Evolutionary conservation across 1,140 invertebrate genomes (phyloP).

Genomic region (Arion vulgaris): DNA sequence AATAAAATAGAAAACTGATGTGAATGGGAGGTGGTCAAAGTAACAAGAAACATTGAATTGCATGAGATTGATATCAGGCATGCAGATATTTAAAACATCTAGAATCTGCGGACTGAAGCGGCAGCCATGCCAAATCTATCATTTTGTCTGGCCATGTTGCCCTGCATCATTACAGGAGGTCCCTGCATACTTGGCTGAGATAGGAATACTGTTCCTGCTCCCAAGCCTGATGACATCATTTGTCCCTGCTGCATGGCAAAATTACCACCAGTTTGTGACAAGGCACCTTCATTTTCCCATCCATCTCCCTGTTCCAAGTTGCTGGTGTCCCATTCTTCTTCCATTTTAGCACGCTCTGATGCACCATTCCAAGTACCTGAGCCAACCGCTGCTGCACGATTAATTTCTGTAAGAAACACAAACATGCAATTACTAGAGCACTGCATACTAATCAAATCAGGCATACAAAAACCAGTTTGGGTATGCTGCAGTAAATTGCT

Average conservation of each 20-base stretch:
- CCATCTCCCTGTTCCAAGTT: slow-evolving; percentile 22
- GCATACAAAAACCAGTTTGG: too few species aligned
- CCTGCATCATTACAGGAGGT: slow-evolving; percentile 20
- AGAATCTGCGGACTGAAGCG: slow-evolving; percentile 26
- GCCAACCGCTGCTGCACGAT: background rate
- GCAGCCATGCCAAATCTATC: slow-evolving; percentile 31
- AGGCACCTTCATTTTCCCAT: slow-evolving; percentile 20
- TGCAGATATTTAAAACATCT: background rate
- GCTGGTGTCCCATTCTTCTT: background rate
- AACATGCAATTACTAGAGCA: too few species aligned
- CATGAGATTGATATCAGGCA: background rate
- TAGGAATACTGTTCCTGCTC: slow-evolving; percentile 25
- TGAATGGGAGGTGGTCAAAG: too few species aligned
- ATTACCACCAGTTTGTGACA: slow-evolving; percentile 22
- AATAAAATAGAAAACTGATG: too few species aligned
- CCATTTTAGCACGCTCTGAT: background rate
- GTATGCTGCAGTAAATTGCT: too few species aligned
- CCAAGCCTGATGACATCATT: slow-evolving; percentile 29
- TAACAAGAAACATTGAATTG: too few species aligned
- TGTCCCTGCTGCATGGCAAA: slow-evolving; percentile 27
- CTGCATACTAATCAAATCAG: too few species aligned
- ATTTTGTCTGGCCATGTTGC: slow-evolving; percentile 14
- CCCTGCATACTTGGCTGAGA: slow-evolving; percentile 30
- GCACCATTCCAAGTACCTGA: slow-evolving; percentile 28
- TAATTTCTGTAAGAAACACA: too few species aligned